Evolutionary conservation across 2,888 invertebrate species (phyloP).

Genomic region (Neoaliturus tenellus): DNA sequence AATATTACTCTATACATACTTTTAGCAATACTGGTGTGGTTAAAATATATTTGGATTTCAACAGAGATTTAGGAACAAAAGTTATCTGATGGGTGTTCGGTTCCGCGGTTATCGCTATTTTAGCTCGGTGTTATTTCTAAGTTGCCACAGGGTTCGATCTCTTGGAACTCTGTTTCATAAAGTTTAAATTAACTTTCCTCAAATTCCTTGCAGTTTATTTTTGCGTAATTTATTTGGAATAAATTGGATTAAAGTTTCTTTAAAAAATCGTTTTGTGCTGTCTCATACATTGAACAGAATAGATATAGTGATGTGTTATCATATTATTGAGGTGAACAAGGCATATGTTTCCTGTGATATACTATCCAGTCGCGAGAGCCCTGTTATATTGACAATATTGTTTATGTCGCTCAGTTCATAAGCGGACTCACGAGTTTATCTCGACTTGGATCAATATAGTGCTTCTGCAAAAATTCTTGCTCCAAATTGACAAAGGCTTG

Average conservation of each 20-base stretch:
- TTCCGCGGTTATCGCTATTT: conserved; percentile 9
- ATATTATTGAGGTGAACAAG: no score
- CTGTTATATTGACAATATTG: no score
- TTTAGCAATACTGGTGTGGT: no score
- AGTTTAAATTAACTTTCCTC: conserved; percentile 32
- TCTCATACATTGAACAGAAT: no score
- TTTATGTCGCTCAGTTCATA: no score
- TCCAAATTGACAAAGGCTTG: conserved; percentile 47
- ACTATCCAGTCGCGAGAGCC: no score
- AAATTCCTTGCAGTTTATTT: neutral
- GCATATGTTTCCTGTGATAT: no score
- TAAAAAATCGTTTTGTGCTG: no score
- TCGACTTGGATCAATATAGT: conserved; percentile 30
- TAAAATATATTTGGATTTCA: no score
- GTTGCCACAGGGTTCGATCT: conserved; percentile 29
- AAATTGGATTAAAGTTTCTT: neutral
- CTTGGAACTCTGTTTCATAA: conserved; percentile 10
- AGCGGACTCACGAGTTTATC: neutral
- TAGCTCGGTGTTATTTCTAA: conserved; percentile 9
- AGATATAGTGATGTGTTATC: no score
- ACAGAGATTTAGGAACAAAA: neutral
- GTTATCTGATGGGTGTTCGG: neutral
- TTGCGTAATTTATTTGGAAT: neutral
- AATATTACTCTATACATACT: no score
- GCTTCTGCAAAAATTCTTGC: conserved; percentile 15